Evolutionary conservation across 30 jellyfish, hydroid and myxozoan genomes (phyloP).

Genomic region (Cassiopea andromeda): DNA sequence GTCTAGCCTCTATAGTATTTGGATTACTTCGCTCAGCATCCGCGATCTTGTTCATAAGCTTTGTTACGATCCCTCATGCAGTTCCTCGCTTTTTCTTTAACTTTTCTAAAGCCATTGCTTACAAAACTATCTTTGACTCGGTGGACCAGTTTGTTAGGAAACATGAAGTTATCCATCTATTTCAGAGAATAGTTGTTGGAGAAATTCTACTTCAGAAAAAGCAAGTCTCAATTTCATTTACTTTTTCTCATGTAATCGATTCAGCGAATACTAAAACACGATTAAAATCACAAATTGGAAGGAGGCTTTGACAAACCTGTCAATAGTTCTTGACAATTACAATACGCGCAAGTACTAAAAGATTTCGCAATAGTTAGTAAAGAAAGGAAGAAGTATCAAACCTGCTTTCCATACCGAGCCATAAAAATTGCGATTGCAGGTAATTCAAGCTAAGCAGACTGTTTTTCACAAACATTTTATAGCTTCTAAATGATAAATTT

Average conservation of each 20-base stretch:
- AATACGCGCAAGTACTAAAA: no score
- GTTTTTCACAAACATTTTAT: no score
- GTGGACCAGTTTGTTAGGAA: not conserved
- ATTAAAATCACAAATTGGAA: not conserved
- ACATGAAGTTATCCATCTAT: not conserved
- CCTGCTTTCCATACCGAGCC: no score
- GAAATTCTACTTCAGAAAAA: not conserved
- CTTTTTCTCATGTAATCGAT: not conserved
- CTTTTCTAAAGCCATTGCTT: not conserved
- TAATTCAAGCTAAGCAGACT: no score
- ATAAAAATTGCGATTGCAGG: no score
- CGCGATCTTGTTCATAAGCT: not conserved
- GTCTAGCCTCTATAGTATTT: not conserved
- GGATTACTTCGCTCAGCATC: not conserved
- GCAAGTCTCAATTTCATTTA: not conserved
- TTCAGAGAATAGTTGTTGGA: not conserved
- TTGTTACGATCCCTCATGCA: no score
- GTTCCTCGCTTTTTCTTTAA: no score
- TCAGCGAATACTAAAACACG: not conserved
- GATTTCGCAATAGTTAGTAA: no score
- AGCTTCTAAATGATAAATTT: no score
- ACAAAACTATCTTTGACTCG: not conserved
- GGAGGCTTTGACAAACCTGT: no score
- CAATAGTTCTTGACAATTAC: no score
- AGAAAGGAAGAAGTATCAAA: no score